phyloP scores from a whole-genome alignment of 2,888 invertebrate species.

The Ichneumoninae sp. region DNA sequence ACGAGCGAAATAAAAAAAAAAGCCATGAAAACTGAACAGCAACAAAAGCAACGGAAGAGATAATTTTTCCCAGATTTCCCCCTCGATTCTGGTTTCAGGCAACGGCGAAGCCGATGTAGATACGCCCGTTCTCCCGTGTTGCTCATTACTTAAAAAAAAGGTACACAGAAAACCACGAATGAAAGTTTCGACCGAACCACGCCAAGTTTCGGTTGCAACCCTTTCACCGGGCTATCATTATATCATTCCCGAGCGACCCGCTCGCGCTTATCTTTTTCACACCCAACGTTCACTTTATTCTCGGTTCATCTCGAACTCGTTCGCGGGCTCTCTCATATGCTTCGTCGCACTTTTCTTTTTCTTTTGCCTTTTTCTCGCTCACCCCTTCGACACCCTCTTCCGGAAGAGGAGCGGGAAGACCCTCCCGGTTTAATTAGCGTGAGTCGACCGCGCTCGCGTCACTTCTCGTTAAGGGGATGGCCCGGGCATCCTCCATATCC shows the following conservation, averaged over 20 bases:
- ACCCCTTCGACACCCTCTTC: constrained; percentile 26
- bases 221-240: constrained; percentile 7
- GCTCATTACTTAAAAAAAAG: constrained; percentile 33
- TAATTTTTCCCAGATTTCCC: constrained; percentile 5
- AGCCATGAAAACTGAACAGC: background rate
- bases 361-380: constrained; percentile 61
- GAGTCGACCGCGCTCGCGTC: constrained; percentile 55
- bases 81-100: background rate
- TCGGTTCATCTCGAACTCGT: constrained; percentile 9
- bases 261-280: constrained; percentile 23
- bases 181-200: constrained; percentile 15
- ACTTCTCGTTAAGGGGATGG: constrained; percentile 38
- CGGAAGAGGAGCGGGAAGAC: constrained; percentile 4
- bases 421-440: constrained; percentile 72
- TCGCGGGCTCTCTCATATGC: constrained; percentile 23
- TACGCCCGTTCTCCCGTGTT: background rate
- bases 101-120: constrained; percentile 8
- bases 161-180: constrained; percentile 45
- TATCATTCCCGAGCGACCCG: constrained; percentile 26
- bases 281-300: constrained; percentile 23
- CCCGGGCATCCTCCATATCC: constrained; percentile 64
- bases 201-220: constrained; percentile 3
- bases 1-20: background rate
- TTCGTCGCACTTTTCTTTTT: constrained; percentile 52
- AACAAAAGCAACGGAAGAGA: background rate